Evolutionary conservation across 2,888 invertebrate genomes (phyloP).

Genomic region (Cerastis leucographa): DNA sequence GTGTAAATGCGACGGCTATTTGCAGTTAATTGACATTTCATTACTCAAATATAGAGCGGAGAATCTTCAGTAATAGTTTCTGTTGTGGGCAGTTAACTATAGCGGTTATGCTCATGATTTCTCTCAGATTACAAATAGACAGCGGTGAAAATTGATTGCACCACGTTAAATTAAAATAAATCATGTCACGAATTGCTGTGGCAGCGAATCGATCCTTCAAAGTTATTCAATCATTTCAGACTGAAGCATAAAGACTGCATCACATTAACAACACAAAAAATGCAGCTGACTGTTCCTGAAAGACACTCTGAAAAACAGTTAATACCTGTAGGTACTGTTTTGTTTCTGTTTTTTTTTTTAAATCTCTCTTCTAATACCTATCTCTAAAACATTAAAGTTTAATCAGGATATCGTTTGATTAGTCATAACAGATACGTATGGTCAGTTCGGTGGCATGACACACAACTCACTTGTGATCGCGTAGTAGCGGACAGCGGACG

Average conservation of each 20-base stretch:
- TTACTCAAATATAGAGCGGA: slow-evolving; percentile 60
- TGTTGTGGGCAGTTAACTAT: slow-evolving; percentile 44
- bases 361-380: background rate
- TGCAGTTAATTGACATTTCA: slow-evolving; percentile 49
- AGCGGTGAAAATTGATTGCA: slow-evolving; percentile 34
- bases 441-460: slow-evolving; percentile 23
- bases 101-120: slow-evolving; percentile 52
- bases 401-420: background rate
- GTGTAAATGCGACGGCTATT: slow-evolving; percentile 38
- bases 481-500: background rate
- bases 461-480: slow-evolving; percentile 19
- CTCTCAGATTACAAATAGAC: slow-evolving; percentile 46
- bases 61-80: slow-evolving; percentile 53
- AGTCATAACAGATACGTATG: background rate
- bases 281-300: background rate
- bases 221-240: background rate
- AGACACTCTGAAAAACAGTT: background rate
- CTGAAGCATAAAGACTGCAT: background rate
- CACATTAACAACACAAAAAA: background rate
- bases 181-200: slow-evolving; percentile 11
- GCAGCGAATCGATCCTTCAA: background rate
- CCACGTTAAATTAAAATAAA: slow-evolving; percentile 21
- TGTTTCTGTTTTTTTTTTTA: too few relatives aligned
- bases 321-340: background rate
- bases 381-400: background rate